A percentile compares a stretch with the other conserved stretches of the same genome.
phyloP scores from a whole-genome alignment of 2,888 invertebrate genomes.

The Trilocha varians region DNA sequence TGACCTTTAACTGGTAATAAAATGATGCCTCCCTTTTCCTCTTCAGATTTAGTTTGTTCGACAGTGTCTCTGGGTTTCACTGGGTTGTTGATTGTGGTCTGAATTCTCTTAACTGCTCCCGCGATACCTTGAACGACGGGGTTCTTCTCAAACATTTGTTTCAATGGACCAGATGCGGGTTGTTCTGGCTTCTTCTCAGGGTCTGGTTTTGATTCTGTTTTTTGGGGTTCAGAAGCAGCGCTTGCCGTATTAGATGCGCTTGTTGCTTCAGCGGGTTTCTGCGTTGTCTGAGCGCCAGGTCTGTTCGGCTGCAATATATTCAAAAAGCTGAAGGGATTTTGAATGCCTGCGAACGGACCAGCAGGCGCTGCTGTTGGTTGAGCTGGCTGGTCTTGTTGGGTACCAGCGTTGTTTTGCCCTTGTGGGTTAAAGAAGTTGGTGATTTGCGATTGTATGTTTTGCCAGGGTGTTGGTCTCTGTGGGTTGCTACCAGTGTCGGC shows the following conservation, averaged over 20 bases:
- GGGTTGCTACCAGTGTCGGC: conserved; percentile 1
- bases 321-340: background rate
- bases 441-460: conserved; percentile 18
- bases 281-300: conserved; percentile 3
- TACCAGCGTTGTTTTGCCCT: background rate
- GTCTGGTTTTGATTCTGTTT: conserved; percentile 1
- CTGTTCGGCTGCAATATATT: background rate
- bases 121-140: conserved; percentile 27
- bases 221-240: background rate
- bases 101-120: conserved; percentile 21
- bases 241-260: background rate
- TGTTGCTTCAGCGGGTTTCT: conserved; percentile 4
- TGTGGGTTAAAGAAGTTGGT: conserved; percentile 12
- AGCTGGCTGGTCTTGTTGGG: background rate
- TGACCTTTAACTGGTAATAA: conserved; percentile 3
- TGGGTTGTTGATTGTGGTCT: conserved; percentile 25
- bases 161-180: conserved; percentile 21
- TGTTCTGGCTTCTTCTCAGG: conserved; percentile 2
- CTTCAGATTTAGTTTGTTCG: conserved; percentile 5
- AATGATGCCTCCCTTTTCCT: conserved; percentile 19
- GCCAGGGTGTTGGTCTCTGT: conserved; percentile 12
- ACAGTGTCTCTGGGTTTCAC: conserved; percentile 30
- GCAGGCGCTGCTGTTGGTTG: background rate
- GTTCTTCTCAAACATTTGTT: conserved; percentile 32
- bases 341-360: conserved; percentile 2